phyloP scores from a whole-genome alignment of 2,888 invertebrate species.

The Callyntrura sp. region DNA sequence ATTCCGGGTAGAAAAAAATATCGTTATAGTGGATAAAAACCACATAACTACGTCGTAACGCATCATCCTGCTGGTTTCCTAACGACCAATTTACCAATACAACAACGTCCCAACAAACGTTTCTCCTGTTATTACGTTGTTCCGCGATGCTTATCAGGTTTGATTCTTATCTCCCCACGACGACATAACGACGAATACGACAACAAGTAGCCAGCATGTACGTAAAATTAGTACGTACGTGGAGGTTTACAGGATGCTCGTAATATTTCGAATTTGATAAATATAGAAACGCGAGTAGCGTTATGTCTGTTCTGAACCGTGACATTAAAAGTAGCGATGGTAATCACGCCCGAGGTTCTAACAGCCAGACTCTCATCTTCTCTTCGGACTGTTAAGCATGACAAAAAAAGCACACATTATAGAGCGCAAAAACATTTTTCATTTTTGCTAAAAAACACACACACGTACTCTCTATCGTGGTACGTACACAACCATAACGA shows the following conservation, averaged over 20 bases:
- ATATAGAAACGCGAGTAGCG: too few relatives aligned
- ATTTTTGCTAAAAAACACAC: not conserved
- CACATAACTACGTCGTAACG: not conserved
- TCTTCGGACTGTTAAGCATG: constrained; percentile 72
- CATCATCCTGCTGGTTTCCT: not conserved
- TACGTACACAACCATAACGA: constrained; percentile 38
- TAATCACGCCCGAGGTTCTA: too few relatives aligned
- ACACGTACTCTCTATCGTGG: not conserved
- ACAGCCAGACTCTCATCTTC: too few relatives aligned
- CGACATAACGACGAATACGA: too few relatives aligned
- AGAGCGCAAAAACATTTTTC: not conserved
- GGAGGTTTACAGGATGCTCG: too few relatives aligned
- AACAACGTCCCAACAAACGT: not conserved
- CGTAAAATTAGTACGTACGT: too few relatives aligned
- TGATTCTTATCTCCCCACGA: too few relatives aligned
- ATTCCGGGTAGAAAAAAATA: not conserved
- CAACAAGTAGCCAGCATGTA: too few relatives aligned
- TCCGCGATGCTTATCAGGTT: not conserved
- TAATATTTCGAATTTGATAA: too few relatives aligned
- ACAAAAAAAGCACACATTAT: constrained; percentile 42
- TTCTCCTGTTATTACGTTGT: not conserved
- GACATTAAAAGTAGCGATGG: too few relatives aligned
- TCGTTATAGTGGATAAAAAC: not conserved
- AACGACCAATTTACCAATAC: constrained; percentile 31
- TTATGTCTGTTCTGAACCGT: too few relatives aligned